These are phyloP conservation scores for Bucco capensis DNA, from an alignment of 2,113 vertebrate genomes.

Conservation along the genomic window DNA sequence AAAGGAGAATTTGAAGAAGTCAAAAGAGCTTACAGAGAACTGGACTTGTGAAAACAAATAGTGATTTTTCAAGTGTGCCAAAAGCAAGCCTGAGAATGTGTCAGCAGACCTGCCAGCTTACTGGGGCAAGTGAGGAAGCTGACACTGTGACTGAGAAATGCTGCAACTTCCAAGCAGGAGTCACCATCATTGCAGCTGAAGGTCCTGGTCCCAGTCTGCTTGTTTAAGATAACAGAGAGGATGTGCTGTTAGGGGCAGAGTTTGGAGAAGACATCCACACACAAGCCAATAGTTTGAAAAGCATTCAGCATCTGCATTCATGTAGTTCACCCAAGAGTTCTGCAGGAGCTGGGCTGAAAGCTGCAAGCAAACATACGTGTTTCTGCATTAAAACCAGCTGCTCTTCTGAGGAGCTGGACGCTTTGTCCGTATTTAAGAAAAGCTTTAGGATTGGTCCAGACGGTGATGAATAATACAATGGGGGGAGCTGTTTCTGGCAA, in stretches of 20 bases:
- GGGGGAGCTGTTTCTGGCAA: neutral
- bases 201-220: neutral
- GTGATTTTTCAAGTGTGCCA: neutral
- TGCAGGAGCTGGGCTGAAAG: neutral
- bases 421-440: neutral
- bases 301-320: neutral
- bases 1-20: neutral
- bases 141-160: neutral
- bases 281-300: neutral
- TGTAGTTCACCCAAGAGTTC: neutral
- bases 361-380: neutral
- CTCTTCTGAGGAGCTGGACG: neutral
- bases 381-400: conserved; percentile 32
- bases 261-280: neutral
- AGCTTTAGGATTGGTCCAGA: neutral
- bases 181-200: neutral
- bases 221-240: neutral
- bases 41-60: neutral
- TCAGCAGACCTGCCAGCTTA: conserved; percentile 4
- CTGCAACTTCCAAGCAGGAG: neutral
- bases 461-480: neutral
- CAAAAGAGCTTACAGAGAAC: neutral
- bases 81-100: conserved; percentile 1
- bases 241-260: neutral
- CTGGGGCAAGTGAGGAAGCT: neutral